These are phyloP conservation scores for Heliconius aoede DNA, from an alignment of 2,888 invertebrate genomes.

Conservation along the genomic window DNA sequence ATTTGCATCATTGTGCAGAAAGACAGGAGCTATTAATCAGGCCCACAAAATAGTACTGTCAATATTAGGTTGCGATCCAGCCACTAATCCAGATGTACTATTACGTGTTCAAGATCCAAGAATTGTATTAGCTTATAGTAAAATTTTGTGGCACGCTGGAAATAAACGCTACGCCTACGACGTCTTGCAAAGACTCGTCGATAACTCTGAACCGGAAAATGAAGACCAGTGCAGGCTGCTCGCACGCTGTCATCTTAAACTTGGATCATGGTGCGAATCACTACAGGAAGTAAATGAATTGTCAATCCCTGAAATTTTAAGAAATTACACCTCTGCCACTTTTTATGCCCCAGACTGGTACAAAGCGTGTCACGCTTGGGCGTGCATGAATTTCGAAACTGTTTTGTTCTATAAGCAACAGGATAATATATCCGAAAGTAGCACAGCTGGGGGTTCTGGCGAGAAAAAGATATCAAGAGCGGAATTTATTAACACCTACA, in stretches of 20 bases:
- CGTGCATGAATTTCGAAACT: slow-evolving; percentile 98
- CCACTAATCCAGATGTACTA: slow-evolving; percentile 85
- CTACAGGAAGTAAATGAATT: slow-evolving; percentile 91
- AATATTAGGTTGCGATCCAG: slow-evolving; percentile 91
- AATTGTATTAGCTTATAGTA: slow-evolving; percentile 96
- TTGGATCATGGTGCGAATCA: slow-evolving; percentile 97
- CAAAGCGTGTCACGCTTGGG: slow-evolving; percentile 99
- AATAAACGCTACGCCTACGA: slow-evolving; percentile 89
- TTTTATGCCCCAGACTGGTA: slow-evolving; percentile 95
- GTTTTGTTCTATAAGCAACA: slow-evolving; percentile 86
- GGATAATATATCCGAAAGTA: slow-evolving; percentile 75
- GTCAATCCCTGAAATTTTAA: slow-evolving; percentile 89
- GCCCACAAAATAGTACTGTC: slow-evolving; percentile 97
- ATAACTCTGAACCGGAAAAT: slow-evolving; percentile 76
- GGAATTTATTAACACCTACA: slow-evolving; percentile 83
- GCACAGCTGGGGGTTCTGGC: slow-evolving; percentile 72
- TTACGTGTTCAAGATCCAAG: slow-evolving; percentile 91
- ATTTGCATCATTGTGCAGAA: slow-evolving; percentile 97
- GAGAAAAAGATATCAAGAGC: slow-evolving; percentile 75
- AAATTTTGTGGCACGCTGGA: slow-evolving; percentile 96
- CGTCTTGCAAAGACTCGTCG: slow-evolving; percentile 91
- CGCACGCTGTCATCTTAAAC: slow-evolving; percentile 94
- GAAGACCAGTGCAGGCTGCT: slow-evolving; percentile 84
- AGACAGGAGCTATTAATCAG: slow-evolving; percentile 93
- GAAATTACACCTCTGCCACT: slow-evolving; percentile 92